A percentile compares a stretch with the other conserved stretches of the same genome.
These are phyloP conservation scores for Caenorhabditis panamensis DNA, from an alignment of 2,888 invertebrate genomes.

Conservation along the genomic window DNA sequence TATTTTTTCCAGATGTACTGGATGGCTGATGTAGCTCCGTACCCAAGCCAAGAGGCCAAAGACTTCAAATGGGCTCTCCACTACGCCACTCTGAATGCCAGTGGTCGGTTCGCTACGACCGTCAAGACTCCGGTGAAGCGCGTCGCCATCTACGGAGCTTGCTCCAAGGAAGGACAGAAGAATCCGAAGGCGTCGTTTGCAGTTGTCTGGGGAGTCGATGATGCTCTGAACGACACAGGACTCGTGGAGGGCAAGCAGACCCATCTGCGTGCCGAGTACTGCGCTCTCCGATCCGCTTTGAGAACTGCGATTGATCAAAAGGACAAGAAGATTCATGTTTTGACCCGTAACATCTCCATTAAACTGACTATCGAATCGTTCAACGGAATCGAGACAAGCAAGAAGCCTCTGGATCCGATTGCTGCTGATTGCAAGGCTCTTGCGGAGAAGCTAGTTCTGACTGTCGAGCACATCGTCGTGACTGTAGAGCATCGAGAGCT, in stretches of 20 bases:
- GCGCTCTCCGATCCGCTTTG: background rate
- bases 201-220: background rate
- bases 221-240: background rate
- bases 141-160: constrained; percentile 5
- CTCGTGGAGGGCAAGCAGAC: background rate
- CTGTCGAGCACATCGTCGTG: background rate
- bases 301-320: background rate
- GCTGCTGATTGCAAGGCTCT: background rate
- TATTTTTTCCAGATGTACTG: constrained; percentile 5
- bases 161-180: background rate
- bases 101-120: too few species aligned
- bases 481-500: background rate
- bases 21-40: background rate
- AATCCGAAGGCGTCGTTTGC: background rate
- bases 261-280: background rate
- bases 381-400: background rate
- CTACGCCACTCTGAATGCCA: background rate
- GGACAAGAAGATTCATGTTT: background rate
- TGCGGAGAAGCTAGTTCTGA: background rate
- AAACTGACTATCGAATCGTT: background rate
- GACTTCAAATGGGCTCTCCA: background rate
- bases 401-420: background rate
- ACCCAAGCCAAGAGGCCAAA: background rate
- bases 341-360: background rate
- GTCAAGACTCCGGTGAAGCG: too few species aligned